Conservation (phyloP, 2,797 vertebrate genomes). For the Pipistrellus nathusii region DNA sequence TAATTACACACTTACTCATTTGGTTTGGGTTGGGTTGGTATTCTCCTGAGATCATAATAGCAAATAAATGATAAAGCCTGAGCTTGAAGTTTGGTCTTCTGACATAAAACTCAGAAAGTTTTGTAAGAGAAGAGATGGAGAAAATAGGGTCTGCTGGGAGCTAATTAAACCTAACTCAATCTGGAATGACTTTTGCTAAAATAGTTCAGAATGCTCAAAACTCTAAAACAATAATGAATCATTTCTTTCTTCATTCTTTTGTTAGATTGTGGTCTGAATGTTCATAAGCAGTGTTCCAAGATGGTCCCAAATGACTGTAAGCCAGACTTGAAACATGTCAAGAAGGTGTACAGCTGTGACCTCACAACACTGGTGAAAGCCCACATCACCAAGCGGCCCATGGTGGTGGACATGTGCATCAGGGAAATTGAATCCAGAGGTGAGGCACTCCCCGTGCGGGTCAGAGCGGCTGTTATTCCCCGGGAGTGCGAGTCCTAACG, state of each 20-base stretch:
- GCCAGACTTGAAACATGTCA: conserved; percentile 97
- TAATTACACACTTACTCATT: not conserved
- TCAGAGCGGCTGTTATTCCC: conserved; percentile 67
- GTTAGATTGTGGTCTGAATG: conserved; percentile 97
- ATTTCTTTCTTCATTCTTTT: conserved; percentile 66
- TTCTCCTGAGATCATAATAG: not conserved
- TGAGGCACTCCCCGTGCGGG: conserved; percentile 82
- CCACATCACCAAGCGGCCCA: conserved; percentile 95
- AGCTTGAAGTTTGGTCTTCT: conserved; percentile 26
- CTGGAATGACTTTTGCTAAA: conserved; percentile 38
- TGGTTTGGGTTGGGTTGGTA: not conserved
- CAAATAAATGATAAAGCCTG: not conserved
- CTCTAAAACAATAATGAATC: not conserved
- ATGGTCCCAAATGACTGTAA: conserved; percentile 98
- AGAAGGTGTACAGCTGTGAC: conserved; percentile 99
- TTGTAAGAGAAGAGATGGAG: conserved; percentile 15
- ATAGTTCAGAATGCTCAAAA: conserved; percentile 4
- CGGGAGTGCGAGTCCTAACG: conserved; percentile 45
- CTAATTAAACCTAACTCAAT: conserved; percentile 9
- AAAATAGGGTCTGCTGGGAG: not conserved
- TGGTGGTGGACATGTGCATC: conserved; percentile 99
- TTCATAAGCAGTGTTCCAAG: conserved; percentile 98
- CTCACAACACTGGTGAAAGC: conserved; percentile 98
- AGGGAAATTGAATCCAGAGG: conserved; percentile 99
- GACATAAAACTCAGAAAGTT: not conserved